Conservation (phyloP, 2,888 invertebrate genomes). For the Phragmatobia fuliginosa region DNA sequence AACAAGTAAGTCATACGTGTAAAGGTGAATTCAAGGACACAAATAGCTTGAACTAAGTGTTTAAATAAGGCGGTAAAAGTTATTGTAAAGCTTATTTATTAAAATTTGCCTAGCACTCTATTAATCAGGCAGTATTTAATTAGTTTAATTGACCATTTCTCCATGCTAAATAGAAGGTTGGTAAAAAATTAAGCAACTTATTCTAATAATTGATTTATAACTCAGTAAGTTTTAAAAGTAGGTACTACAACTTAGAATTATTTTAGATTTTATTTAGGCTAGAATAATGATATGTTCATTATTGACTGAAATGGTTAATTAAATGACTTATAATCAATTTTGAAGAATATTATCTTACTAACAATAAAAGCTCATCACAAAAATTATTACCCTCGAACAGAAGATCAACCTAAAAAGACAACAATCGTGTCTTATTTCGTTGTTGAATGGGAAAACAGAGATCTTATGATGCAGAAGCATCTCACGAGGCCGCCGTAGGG, state of each 20-base stretch:
- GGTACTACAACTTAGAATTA: neutral
- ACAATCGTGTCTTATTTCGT: too few species aligned
- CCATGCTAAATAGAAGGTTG: neutral
- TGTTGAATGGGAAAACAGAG: too few species aligned
- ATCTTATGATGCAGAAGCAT: too few species aligned
- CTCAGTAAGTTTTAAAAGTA: neutral
- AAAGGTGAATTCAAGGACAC: neutral
- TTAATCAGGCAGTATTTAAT: neutral
- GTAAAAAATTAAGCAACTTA: neutral
- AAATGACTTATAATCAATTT: too few species aligned
- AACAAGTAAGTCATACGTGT: neutral
- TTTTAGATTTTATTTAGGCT: too few species aligned
- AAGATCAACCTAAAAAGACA: too few species aligned
- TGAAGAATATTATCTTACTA: too few species aligned
- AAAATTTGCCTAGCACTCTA: neutral
- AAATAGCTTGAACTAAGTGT: neutral
- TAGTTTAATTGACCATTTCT: conserved; percentile 1
- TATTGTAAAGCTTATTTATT: neutral
- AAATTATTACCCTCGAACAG: too few species aligned
- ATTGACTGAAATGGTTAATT: too few species aligned
- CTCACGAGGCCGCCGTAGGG: too few species aligned
- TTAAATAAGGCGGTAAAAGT: neutral
- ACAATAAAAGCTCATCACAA: too few species aligned
- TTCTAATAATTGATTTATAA: neutral
- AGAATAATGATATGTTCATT: too few species aligned